Percentiles rank a stretch among this genome's conserved stretches.
phyloP scores from a whole-genome alignment of 2,113 vertebrate genomes.

The Pedetes capensis region DNA sequence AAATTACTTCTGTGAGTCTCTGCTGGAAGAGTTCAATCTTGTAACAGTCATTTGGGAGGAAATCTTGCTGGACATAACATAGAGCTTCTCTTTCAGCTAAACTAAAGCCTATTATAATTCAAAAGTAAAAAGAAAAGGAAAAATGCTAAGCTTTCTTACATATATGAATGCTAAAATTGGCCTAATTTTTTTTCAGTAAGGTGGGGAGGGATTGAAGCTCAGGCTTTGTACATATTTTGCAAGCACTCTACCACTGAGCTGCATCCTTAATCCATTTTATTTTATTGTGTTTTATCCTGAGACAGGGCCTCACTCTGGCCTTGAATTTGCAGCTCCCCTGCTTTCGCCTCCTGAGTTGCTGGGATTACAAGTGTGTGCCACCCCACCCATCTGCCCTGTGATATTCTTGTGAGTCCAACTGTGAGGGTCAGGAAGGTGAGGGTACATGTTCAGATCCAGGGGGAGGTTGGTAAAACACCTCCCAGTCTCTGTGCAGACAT shows the following conservation, averaged over 20 bases:
- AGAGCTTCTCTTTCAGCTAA: neutral
- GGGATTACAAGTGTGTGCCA: too few species aligned
- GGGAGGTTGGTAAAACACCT: neutral
- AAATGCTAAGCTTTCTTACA: neutral
- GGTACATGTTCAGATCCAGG: accelerated
- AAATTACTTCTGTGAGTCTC: neutral
- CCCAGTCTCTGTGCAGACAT: neutral
- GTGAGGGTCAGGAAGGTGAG: neutral
- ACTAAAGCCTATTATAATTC: neutral
- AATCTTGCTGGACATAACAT: neutral
- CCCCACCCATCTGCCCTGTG: too few species aligned
- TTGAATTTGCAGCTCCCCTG: too few species aligned
- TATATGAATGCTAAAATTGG: neutral
- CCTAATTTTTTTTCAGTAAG: too few species aligned
- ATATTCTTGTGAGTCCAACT: neutral
- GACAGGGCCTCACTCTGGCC: too few species aligned
- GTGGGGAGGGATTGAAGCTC: too few species aligned
- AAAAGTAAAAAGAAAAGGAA: neutral
- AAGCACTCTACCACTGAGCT: too few species aligned
- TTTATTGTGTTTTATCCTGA: too few species aligned
- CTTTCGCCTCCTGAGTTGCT: too few species aligned
- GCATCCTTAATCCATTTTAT: too few species aligned
- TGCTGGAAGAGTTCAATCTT: neutral
- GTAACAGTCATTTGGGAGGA: neutral
- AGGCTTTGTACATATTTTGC: too few species aligned